Evolutionary conservation across 2,113 vertebrate genomes (phyloP), one percentile per base, ranked within the genome.

Genomic region (Petromus typicus): DNA sequence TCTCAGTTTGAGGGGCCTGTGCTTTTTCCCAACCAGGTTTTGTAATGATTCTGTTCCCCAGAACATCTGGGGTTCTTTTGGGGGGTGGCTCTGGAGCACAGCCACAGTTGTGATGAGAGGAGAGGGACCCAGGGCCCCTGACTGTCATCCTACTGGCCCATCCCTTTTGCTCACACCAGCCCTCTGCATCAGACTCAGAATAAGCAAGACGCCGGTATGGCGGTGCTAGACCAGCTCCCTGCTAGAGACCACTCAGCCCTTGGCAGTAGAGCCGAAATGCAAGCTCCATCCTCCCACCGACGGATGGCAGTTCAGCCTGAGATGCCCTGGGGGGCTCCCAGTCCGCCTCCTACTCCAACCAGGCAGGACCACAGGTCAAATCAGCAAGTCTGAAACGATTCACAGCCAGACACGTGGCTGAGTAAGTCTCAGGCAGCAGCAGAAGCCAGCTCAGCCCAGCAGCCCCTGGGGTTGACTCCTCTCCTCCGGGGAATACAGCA

Each of bases 191-290:
- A 4, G 56, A 66, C 0, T 0, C 3, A 16, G 54, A 17, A 40
- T 0, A 18, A 61, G 5, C 25, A 8, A 12, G 79, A 40, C 3
- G 3, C 12, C 1, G 22, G 22, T 5, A 0, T 0, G 2, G 27
- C 0, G 0, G 5, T 0, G 34, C 12, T 2, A 0, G 13, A 7
- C 16, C 66, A 16, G 2, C 16, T 32, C 40, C n/a, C 0, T 3
- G 23, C 40, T 14, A 16, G 66, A 86, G 40, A 18, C 45, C n/a
- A 11, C 3, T 3, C 1, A 2, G 18, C 17, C 6, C n/a, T n/a
- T 25, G 0, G n/a, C 0, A 48, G 71, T 1, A 59, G 48, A 5
- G 32, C 56, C 0, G 22, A 69, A 75, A 32, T 12, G 0, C 57
- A 4, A 2, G 7, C 22, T 51, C 4, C 43, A 56, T 17, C 51